Evolutionary conservation across 2,888 invertebrate species (phyloP), one percentile per base, ranked within the genome.

Genomic region (Smittia aterrima): DNA sequence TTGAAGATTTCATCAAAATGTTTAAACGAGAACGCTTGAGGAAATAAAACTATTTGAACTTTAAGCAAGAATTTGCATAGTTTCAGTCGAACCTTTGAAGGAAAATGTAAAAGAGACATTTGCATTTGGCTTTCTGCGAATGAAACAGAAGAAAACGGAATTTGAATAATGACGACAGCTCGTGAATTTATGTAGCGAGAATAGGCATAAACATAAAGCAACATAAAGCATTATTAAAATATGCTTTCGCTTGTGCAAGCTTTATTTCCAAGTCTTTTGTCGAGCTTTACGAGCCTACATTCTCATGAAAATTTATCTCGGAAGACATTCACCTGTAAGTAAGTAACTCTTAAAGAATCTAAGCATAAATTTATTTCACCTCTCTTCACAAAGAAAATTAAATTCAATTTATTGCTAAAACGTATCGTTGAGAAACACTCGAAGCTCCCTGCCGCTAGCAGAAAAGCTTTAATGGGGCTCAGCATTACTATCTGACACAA

Each of bases 181-280:
- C 22, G 7, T 22, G 58, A 58, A 58, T 58, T 58, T 20, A 58
- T 58, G 58, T 58, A 58, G 58, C 58, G 58, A 58, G 22, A 58
- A 58, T 58, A 58, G 18, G 58, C 58, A 58, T 58, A 58, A 58
- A 9, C 58, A 58, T 58, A 58, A 58, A 58, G 58, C 58, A 58
- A 9, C 58, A 58, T 58, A 58, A 58, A 58, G 58, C 58, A 58
- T 58, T 58, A 58, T 58, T 58, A 58, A 58, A 58, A 58, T 58
- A 58, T 58, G 58, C 22, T 58, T n/a, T 47, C 47, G 47, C 47
- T 47, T 47, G 16, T 16, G 47, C 11, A 47, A 3, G 58, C 22
- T n/a, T 58, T 58, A 22, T 22, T 2, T 22, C 4, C 4, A 58
- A 58, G 58, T 58, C 7, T n/a, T 18, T 22, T 22, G 58, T 20